Conservation (phyloP, 2,113 vertebrate genomes). For the Sylvia atricapilla region DNA sequence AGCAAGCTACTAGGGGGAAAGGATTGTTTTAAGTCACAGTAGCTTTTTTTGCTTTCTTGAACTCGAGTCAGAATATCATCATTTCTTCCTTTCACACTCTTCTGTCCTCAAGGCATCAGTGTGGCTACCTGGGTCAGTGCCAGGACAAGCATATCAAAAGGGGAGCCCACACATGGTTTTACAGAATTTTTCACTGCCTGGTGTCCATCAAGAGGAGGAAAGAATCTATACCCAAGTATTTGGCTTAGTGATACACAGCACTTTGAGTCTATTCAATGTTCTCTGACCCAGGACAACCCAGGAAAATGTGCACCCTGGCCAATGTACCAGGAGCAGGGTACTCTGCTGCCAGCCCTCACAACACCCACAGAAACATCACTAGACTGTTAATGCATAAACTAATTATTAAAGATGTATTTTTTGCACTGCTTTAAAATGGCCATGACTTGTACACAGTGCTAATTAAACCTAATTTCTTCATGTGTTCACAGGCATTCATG, state of each 20-base stretch:
- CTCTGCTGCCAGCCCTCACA: neutral
- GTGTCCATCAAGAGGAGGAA: neutral
- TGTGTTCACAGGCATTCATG: neutral
- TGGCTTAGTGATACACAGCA: neutral
- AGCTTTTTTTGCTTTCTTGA: neutral
- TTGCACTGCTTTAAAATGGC: neutral
- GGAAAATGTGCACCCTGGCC: rapidly evolving
- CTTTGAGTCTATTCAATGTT: neutral
- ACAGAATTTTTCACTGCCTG: neutral
- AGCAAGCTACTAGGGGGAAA: neutral
- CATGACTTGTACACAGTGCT: neutral
- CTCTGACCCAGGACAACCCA: neutral
- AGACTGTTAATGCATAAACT: neutral
- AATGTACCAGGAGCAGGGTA: rapidly evolving
- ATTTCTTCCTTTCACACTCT: neutral
- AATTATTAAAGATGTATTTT: neutral
- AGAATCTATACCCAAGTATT: neutral
- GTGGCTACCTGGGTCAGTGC: neutral
- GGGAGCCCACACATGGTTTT: rapidly evolving
- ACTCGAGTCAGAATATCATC: neutral
- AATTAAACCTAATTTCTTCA: conserved; percentile 13
- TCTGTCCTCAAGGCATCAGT: neutral
- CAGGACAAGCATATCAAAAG: rapidly evolving
- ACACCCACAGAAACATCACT: rapidly evolving
- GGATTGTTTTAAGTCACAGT: neutral